These are phyloP conservation scores for Apantesis nais DNA, from an alignment of 2,888 invertebrate species.

Conservation along the genomic window DNA sequence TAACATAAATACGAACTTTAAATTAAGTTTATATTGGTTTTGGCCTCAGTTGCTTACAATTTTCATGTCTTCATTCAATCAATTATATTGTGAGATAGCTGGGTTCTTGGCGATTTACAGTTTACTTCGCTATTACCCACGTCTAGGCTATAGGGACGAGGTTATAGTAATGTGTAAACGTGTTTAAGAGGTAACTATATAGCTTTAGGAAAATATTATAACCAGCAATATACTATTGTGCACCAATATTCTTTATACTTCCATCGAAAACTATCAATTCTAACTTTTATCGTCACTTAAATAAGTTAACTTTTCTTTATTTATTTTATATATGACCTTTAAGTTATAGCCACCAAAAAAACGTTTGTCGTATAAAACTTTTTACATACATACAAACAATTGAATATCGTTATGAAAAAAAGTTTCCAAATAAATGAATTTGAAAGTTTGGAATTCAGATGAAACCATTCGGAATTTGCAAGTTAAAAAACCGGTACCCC, in stretches of 20 bases:
- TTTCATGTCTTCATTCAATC: constrained; percentile 20
- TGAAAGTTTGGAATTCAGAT: background rate
- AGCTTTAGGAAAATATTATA: background rate
- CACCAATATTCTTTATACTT: background rate
- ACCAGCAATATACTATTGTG: background rate
- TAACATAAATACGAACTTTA: constrained; percentile 19
- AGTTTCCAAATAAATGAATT: background rate
- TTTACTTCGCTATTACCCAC: background rate
- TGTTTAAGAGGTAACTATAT: background rate
- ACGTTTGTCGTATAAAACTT: no score
- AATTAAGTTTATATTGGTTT: constrained; percentile 16
- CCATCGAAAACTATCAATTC: background rate
- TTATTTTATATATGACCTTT: background rate
- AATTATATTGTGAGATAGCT: constrained; percentile 22
- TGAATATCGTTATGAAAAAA: background rate
- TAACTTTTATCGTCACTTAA: background rate
- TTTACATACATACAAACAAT: background rate
- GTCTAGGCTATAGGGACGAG: background rate
- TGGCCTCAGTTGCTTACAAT: constrained; percentile 12
- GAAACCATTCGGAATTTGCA: constrained; percentile 4
- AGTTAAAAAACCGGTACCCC: constrained; percentile 6
- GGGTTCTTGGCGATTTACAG: background rate
- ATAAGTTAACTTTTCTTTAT: background rate
- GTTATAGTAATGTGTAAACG: background rate
- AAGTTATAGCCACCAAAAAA: no score